phyloP scores from a whole-genome alignment of 1,140 invertebrate genomes.

The Diuraphis noxia region DNA sequence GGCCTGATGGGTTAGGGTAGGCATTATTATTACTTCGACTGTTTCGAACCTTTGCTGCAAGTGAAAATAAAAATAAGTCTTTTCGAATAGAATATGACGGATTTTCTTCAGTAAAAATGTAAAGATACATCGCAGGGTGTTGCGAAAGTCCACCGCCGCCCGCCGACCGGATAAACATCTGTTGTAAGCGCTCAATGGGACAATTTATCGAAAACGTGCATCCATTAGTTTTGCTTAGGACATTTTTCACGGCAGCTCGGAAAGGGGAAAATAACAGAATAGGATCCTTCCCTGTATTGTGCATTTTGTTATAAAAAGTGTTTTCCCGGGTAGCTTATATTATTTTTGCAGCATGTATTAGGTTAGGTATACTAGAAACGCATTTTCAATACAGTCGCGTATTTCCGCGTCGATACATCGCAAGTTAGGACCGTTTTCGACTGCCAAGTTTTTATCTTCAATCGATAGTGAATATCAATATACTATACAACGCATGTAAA shows the following conservation, averaged over 20 bases:
- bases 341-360: constrained; percentile 25
- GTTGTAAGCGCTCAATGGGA: constrained; percentile 26
- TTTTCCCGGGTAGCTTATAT: constrained; percentile 22
- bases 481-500: not conserved
- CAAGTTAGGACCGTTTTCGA: not conserved
- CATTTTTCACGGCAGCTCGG: constrained; percentile 24
- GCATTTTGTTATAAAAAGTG: constrained; percentile 23
- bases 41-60: not conserved
- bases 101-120: not conserved
- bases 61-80: constrained; percentile 29
- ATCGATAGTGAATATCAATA: not conserved
- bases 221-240: constrained; percentile 49
- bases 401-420: constrained; percentile 21
- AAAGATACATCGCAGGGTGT: constrained; percentile 28
- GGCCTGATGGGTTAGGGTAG: not conserved
- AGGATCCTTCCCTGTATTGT: not conserved
- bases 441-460: not conserved
- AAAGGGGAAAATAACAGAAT: constrained; percentile 2
- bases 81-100: constrained; percentile 5
- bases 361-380: not conserved
- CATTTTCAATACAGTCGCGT: constrained; percentile 32
- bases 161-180: constrained; percentile 47
- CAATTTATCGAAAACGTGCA: constrained; percentile 51
- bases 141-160: constrained; percentile 15
- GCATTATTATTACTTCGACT: not conserved